Evolutionary conservation across 64 coral and sea anemone genomes (phyloP).

Genomic region (Pocillopora verrucosa): DNA sequence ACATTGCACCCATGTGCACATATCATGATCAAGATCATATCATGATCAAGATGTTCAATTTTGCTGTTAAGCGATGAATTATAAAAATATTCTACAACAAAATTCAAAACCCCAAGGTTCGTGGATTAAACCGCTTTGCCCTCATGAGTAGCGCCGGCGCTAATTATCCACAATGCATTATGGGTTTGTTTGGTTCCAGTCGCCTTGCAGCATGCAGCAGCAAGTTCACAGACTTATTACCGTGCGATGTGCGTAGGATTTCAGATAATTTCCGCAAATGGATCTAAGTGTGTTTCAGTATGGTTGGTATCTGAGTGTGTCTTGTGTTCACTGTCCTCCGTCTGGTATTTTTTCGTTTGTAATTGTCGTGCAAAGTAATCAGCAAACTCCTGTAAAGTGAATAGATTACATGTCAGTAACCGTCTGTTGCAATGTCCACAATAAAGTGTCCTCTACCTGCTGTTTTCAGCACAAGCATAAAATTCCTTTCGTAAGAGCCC

Average conservation of each 20-base stretch:
- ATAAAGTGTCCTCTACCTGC: not conserved
- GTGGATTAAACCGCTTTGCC: not conserved
- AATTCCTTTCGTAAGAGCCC: no score
- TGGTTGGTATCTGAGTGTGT: not conserved
- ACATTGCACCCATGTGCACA: not conserved
- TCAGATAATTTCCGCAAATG: slow-evolving; percentile 43
- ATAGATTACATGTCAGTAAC: not conserved
- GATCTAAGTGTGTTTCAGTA: slow-evolving; percentile 12
- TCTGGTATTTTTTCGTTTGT: slow-evolving; percentile 16
- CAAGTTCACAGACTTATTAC: not conserved
- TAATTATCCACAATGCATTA: slow-evolving; percentile 7
- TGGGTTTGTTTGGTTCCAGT: not conserved
- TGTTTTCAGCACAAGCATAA: no score
- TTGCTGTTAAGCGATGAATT: not conserved
- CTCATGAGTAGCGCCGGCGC: slow-evolving; percentile 34
- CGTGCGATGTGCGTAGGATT: not conserved
- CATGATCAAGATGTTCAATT: no score
- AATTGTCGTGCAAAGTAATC: slow-evolving; percentile 58
- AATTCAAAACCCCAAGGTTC: not conserved
- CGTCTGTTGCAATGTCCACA: not conserved
- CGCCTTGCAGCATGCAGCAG: not conserved
- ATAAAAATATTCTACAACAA: slow-evolving; percentile 12
- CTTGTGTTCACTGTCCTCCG: not conserved
- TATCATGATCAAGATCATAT: no score
- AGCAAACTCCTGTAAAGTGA: slow-evolving; percentile 66